Percentiles rank a stretch among this genome's conserved stretches.
phyloP scores from a whole-genome alignment of 2,113 vertebrate genomes.

The Hydrochoerus hydrochaeris region DNA sequence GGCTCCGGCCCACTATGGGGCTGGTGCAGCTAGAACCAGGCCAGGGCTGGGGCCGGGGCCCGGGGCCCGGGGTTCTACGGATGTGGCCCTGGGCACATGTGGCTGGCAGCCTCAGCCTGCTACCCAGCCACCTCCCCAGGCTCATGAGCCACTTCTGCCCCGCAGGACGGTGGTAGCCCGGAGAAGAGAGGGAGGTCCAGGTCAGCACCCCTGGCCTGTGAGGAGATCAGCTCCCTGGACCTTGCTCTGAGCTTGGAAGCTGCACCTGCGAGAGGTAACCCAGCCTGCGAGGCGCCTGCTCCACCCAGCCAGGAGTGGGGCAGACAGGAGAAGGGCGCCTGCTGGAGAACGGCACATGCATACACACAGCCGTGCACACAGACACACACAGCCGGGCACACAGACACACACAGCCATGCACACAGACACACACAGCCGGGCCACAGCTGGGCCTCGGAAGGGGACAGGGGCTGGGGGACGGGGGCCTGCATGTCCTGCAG shows the following conservation, averaged over 20 bases:
- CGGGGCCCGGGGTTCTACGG: not conserved
- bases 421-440: no score
- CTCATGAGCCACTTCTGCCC: not conserved
- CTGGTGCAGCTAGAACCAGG: no score
- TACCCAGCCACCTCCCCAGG: fast-evolving
- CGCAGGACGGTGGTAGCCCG: conserved; percentile 72
- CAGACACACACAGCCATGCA: no score
- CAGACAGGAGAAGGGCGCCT: no score
- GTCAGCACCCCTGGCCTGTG: conserved; percentile 88
- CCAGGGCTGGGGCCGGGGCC: no score
- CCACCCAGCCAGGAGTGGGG: not conserved
- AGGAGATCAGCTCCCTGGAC: conserved; percentile 81
- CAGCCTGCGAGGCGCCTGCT: not conserved
- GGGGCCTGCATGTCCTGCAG: no score
- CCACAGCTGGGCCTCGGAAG: not conserved
- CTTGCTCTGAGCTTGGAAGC: conserved; percentile 83
- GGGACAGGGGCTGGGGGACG: not conserved
- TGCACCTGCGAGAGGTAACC: conserved; percentile 87
- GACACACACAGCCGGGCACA: no score
- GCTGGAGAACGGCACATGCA: no score
- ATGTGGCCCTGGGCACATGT: not conserved
- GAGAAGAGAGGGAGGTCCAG: conserved; percentile 86
- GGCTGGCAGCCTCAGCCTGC: not conserved
- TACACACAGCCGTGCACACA: no score
- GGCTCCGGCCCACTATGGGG: not conserved